Conservation (phyloP, 2,797 vertebrate genomes). For the Microctenopoma stevenorrisi region DNA sequence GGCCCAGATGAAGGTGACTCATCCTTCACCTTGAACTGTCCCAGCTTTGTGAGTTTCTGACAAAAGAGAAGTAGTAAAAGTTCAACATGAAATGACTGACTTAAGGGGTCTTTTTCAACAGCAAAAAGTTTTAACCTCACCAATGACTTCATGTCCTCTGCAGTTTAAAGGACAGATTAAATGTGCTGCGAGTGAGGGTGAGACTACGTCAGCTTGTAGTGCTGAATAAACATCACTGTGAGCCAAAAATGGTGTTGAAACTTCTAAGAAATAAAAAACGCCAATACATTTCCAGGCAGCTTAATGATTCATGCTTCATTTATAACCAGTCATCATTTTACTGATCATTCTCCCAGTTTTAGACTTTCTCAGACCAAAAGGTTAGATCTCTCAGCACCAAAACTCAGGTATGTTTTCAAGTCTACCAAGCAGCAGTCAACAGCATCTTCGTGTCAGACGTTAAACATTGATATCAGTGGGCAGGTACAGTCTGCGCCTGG, state of each 20-base stretch:
- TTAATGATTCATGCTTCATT: no score
- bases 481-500: no score
- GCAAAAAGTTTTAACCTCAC: conserved; percentile 16
- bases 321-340: no score
- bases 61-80: conserved; percentile 5
- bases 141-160: conserved; percentile 4
- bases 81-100: neutral
- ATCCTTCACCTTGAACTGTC: conserved; percentile 91
- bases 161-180: neutral
- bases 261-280: neutral
- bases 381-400: no score
- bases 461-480: no score
- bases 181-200: neutral
- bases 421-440: no score
- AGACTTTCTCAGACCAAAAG: no score
- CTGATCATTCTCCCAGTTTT: no score
- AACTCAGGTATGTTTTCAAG: no score
- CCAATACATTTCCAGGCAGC: no score
- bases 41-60: conserved; percentile 91
- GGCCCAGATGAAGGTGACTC: conserved; percentile 78
- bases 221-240: neutral
- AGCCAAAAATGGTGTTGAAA: no score
- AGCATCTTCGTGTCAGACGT: no score
- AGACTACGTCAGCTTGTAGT: neutral
- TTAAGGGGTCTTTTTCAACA: neutral